phyloP scores from a whole-genome alignment of 2,888 invertebrate species.

The Dione vanillae region DNA sequence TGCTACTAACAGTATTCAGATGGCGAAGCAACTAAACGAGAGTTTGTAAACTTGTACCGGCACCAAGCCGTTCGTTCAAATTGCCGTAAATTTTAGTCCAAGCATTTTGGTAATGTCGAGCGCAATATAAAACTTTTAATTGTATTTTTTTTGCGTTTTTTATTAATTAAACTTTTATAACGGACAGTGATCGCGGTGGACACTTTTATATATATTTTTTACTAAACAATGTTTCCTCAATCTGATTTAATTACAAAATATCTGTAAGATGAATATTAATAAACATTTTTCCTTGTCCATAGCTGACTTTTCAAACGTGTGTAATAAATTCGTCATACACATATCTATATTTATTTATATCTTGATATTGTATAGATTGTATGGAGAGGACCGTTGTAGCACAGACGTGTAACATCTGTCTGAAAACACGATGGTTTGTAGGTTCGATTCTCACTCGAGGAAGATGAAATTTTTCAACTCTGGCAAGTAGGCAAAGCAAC shows the following conservation, averaged over 20 bases:
- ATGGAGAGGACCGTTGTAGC: no score
- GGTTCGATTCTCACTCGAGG: no score
- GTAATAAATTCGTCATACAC: no score
- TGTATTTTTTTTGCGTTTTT: neutral
- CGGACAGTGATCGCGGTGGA: neutral
- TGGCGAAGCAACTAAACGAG: conserved; percentile 9
- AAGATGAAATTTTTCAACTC: no score
- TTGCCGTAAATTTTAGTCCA: conserved; percentile 4
- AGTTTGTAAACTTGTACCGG: conserved; percentile 8
- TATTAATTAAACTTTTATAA: neutral
- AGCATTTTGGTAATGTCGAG: neutral
- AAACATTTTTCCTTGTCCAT: no score
- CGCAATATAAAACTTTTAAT: conserved; percentile 12
- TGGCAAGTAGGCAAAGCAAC: no score
- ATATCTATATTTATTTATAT: no score
- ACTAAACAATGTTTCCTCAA: neutral
- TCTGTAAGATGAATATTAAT: neutral
- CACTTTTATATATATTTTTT: neutral
- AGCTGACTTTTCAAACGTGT: no score
- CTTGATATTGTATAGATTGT: no score
- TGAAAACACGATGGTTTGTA: no score
- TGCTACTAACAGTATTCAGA: neutral
- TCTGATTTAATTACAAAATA: neutral
- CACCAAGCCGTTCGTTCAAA: neutral
- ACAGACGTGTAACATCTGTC: no score